Evolutionary conservation across 2,888 invertebrate species (phyloP).

Genomic region (Campoplex capitator): DNA sequence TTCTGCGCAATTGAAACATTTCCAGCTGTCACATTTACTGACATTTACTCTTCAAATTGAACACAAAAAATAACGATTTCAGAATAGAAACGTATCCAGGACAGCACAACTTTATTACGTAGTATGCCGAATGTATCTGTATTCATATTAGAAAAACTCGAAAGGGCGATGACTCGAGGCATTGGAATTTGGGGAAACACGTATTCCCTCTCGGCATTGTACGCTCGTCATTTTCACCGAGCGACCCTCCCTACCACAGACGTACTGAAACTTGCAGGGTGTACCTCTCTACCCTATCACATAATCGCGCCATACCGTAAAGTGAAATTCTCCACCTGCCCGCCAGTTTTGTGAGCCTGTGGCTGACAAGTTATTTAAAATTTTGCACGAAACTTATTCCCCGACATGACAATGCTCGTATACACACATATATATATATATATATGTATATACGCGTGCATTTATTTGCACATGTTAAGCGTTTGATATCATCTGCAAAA

Average conservation of each 20-base stretch:
- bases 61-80: too few species aligned
- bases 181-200: conserved; percentile 23
- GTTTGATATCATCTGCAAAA: conserved; percentile 12
- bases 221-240: conserved; percentile 19
- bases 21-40: neutral
- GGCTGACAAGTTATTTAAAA: conserved; percentile 77
- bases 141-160: neutral
- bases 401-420: neutral
- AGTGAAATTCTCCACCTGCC: conserved; percentile 68
- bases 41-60: neutral
- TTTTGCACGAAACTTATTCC: conserved; percentile 54
- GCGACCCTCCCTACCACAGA: neutral
- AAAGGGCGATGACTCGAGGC: neutral
- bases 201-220: neutral
- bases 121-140: neutral
- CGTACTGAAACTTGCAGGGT: conserved; percentile 10
- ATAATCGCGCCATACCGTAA: conserved; percentile 18
- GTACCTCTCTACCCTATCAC: neutral
- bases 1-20: neutral
- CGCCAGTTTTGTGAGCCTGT: conserved; percentile 68
- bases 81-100: too few species aligned
- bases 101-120: neutral
- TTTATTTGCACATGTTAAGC: neutral
- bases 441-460: neutral
- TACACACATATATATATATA: neutral